Percentiles rank a stretch among this genome's conserved stretches.
Conservation (phyloP, 1,140 invertebrate species). For the Triops longicaudatus region DNA sequence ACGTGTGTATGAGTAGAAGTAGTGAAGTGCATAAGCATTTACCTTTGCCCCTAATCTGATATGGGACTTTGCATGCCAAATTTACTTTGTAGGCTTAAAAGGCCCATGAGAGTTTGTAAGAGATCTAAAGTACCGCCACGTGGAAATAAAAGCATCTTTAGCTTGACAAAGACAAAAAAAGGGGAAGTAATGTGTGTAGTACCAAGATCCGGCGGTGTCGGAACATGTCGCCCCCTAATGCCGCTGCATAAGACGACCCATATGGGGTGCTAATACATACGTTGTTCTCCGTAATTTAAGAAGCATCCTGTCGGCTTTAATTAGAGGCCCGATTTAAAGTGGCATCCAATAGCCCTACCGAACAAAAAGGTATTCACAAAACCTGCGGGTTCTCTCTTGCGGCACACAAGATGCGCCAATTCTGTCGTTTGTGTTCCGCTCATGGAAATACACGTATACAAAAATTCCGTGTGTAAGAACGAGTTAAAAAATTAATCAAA, state of each 20-base stretch:
- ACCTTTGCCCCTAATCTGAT: not conserved
- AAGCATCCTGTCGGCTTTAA: constrained; percentile 14
- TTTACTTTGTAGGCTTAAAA: not conserved
- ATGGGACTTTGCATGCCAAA: not conserved
- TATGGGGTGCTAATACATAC: not conserved
- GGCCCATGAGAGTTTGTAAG: not conserved
- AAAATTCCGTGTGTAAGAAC: not conserved
- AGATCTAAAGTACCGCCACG: not conserved
- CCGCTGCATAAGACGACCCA: not conserved
- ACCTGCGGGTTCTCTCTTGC: not conserved
- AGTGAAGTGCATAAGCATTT: too few species aligned
- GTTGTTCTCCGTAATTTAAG: not conserved
- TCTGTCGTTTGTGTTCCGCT: too few species aligned
- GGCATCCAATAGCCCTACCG: not conserved
- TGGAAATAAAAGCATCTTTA: not conserved
- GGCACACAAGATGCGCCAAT: too few species aligned
- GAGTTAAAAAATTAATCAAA: not conserved
- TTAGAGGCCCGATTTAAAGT: not conserved
- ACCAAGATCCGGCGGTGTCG: constrained; percentile 2
- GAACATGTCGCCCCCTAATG: not conserved
- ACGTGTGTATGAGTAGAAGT: too few species aligned
- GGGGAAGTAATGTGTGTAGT: not conserved
- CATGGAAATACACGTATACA: not conserved
- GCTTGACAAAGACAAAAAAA: not conserved
- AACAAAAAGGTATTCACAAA: not conserved